Evolutionary conservation across 1,140 invertebrate genomes (phyloP).

Genomic region (Campoletis sonorensis): DNA sequence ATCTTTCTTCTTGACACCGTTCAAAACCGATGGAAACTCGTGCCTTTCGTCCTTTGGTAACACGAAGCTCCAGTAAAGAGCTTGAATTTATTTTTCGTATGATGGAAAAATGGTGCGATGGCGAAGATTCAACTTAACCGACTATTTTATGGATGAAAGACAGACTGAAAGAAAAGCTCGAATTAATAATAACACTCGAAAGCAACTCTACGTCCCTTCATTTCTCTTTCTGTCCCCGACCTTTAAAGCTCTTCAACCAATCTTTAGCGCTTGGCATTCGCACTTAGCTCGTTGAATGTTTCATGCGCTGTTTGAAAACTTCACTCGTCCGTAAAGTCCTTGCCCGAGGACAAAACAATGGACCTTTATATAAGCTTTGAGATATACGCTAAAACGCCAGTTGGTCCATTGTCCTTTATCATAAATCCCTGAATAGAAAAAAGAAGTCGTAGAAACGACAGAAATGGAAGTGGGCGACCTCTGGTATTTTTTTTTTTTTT

Average conservation of each 20-base stretch:
- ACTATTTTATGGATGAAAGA: background rate
- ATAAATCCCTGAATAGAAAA: background rate
- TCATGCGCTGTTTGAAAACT: slow-evolving; percentile 26
- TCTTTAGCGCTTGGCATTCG: background rate
- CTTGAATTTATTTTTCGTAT: too few relatives aligned
- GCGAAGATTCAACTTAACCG: background rate
- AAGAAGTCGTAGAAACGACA: background rate
- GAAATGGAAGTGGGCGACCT: background rate
- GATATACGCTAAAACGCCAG: background rate
- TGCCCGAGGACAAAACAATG: background rate
- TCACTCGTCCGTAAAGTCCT: background rate
- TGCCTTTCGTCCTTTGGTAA: too few relatives aligned
- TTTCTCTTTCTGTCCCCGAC: background rate
- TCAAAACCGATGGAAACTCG: background rate
- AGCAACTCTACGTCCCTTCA: background rate
- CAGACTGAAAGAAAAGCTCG: background rate
- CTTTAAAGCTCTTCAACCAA: background rate
- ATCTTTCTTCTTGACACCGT: background rate
- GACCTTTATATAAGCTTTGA: background rate
- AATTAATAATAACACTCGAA: background rate
- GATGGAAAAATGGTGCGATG: background rate
- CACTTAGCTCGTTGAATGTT: slow-evolving; percentile 27
- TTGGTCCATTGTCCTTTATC: slow-evolving; percentile 14
- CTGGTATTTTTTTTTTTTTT: background rate
- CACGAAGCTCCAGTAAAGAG: too few relatives aligned